Evolutionary conservation across 2,888 invertebrate genomes (phyloP), one percentile per base, ranked within the genome.

Genomic region (Lasioglossum villosulum): DNA sequence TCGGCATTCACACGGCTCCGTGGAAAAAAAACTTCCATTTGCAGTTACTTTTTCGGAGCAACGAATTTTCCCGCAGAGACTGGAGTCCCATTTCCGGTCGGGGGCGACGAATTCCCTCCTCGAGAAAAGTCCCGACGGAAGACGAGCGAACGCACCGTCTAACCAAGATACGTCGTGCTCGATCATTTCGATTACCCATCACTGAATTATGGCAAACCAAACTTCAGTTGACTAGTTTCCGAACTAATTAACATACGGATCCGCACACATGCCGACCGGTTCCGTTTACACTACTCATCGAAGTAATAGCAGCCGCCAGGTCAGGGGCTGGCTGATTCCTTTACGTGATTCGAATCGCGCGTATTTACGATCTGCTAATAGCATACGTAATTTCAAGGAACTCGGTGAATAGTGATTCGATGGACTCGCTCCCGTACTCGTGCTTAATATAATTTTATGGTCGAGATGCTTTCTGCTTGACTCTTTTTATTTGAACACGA

Each of bases 171-270:
- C 52, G 37, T 39, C 70, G 70, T 30, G 63, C 56, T 74, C 75
- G 66, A 78, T 84, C 75, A 78, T 78, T 78, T 56, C 74, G 59
- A 82, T 84, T 71, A 39, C 74, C 76, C 6, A 75, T 75, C 74
- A 68, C 27, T 52, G 42, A 48, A 59, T 77, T 71, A 71, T 45
- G 42, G 66, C 66, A 16, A 23, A 72, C 34, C 52, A 27, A 81
- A 83, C 48, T 83, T 83, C 30, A 27, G 4, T n/a, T 16, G 45
- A 59, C 48, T 75, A 84, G 84, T 84, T 84, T 72, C 75, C 66
- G 37, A 82, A 82, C 66, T 84, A 78, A 82, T 84, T 84, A 84
- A 82, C 78, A 82, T 84, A 84, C 84, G 82, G 78, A 81, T 73
- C 74, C 45, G 59, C 23, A 42, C 27, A 48, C 45, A 37, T 34